phyloP scores from a whole-genome alignment of 2,797 vertebrate genomes.

The Danio jaintianensis region DNA sequence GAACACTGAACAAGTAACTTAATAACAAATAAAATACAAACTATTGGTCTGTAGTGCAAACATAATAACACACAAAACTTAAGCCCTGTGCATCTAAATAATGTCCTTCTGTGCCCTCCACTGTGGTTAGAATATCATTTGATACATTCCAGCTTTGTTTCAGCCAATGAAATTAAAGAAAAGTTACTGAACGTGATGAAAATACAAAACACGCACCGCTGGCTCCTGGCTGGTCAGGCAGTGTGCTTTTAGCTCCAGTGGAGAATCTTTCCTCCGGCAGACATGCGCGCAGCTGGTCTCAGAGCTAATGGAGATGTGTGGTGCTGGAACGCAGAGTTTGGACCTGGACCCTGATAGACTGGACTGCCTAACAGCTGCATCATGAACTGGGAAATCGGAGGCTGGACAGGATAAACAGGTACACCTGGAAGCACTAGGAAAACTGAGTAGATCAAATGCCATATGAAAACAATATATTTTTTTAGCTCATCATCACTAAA shows the following conservation, averaged over 20 bases:
- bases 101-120: background rate
- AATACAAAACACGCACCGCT: background rate
- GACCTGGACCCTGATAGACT: background rate
- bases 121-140: slow-evolving; percentile 1
- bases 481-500: no score
- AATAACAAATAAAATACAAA: slow-evolving; percentile 8
- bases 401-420: slow-evolving; percentile 21
- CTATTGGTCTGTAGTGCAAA: slow-evolving; percentile 5
- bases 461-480: background rate
- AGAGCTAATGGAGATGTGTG: slow-evolving; percentile 40
- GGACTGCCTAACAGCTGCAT: slow-evolving; percentile 69
- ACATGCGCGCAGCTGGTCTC: slow-evolving; percentile 60
- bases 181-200: slow-evolving; percentile 4
- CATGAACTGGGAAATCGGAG: slow-evolving; percentile 37
- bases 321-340: slow-evolving; percentile 24
- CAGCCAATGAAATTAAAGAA: background rate
- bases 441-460: slow-evolving; percentile 11
- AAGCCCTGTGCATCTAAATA: background rate
- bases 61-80: slow-evolving; percentile 21
- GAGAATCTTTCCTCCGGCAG: slow-evolving; percentile 38
- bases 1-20: slow-evolving; percentile 26
- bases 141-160: background rate
- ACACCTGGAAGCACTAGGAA: slow-evolving; percentile 59
- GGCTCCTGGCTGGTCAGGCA: slow-evolving; percentile 10
- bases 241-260: slow-evolving; percentile 43